Evolutionary conservation across 2,797 vertebrate species (phyloP), one percentile per base, ranked within the genome.

Genomic region (Eospalax fontanierii): DNA sequence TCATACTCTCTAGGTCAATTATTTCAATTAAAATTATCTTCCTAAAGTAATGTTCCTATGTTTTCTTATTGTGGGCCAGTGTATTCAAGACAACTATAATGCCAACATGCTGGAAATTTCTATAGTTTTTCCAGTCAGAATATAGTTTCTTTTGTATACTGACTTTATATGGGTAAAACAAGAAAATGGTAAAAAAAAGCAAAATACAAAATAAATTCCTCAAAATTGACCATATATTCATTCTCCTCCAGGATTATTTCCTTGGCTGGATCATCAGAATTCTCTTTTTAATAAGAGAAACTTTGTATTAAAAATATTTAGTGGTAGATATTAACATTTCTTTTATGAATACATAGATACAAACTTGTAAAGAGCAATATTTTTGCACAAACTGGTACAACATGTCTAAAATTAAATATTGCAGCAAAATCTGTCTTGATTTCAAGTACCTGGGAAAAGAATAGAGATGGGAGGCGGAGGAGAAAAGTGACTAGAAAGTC

Each of bases 101-200:
- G 30, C 30, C 79, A 76, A 71, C 6, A 87, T 30, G 18, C 83
- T 75, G 65, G 46, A 14, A 63, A 46, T 83, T 93, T 89, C 22
- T 65, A 94, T 88, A 73, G 78, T 82, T 89, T 83, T 95, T 10
- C 4, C 85, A 74, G 26, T 30, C 82, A 35, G 38, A 79, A 65
- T 70, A 89, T 28, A 38, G 5, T 54, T 15, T 38, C 40, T 50
- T 94, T 35, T 54, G 7, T 5, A 54, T 88, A 2, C 15, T 73
- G 7, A 5, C 61, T 87, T 35, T n/a, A n/a, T n/a, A n/a, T n/a
- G n/a, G n/a, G n/a, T n/a, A n/a, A n/a, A n/a, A n/a, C n/a, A n/a
- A n/a, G n/a, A n/a, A n/a, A n/a, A n/a, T n/a, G n/a, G n/a, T n/a
- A n/a, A n/a, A n/a, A n/a, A n/a, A n/a, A n/a, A n/a, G n/a, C n/a